A percentile compares a stretch with the other conserved stretches of the same genome.
Evolutionary conservation across 2,797 vertebrate genomes (phyloP).

Genomic region (Caiman crocodilus): DNA sequence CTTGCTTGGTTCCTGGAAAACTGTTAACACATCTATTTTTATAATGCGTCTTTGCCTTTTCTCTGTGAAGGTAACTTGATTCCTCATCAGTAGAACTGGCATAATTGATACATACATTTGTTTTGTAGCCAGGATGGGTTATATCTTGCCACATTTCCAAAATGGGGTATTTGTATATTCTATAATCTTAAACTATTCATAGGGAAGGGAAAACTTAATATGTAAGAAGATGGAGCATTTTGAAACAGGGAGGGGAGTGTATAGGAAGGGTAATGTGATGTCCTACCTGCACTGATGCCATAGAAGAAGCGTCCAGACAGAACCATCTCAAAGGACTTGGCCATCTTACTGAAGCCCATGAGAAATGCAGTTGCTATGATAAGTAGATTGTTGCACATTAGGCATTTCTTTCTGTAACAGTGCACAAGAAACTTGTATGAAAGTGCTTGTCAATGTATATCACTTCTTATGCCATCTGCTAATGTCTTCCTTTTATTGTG

Average conservation of each 20-base stretch:
- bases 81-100: too few relatives aligned
- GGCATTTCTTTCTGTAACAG: conserved; percentile 77
- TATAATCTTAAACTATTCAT: background rate
- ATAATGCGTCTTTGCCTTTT: too few relatives aligned
- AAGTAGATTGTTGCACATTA: conserved; percentile 75
- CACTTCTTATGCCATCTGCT: background rate
- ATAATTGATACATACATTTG: too few relatives aligned
- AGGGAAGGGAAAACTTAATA: too few relatives aligned
- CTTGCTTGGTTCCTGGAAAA: too few relatives aligned
- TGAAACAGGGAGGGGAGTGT: background rate
- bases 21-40: too few relatives aligned
- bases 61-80: too few relatives aligned
- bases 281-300: conserved; percentile 82
- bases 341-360: conserved; percentile 79
- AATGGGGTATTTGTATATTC: background rate
- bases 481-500: background rate
- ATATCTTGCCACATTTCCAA: background rate
- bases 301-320: conserved; percentile 81
- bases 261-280: background rate
- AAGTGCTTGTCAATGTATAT: background rate
- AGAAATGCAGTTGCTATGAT: conserved; percentile 64
- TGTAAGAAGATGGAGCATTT: too few relatives aligned
- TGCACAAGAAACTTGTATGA: background rate
- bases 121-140: background rate
- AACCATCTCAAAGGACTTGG: conserved; percentile 84